These are phyloP conservation scores for Drosophila barbarae DNA, from an alignment of 2,888 invertebrate genomes.

Conservation along the genomic window DNA sequence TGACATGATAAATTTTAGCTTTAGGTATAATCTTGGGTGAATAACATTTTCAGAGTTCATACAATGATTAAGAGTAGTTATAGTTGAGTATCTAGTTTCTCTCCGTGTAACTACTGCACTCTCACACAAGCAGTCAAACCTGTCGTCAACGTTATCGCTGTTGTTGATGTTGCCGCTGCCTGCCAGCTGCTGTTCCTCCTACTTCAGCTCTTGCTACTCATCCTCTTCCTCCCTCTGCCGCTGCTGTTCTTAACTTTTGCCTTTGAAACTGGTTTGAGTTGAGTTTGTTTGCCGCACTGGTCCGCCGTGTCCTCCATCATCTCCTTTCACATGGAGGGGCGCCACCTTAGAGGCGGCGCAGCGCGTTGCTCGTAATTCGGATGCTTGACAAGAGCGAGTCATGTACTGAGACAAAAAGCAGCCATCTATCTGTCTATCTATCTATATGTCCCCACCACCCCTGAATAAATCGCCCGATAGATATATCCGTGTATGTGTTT, in stretches of 20 bases:
- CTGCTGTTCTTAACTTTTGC: constrained; percentile 52
- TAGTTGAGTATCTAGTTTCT: not conserved
- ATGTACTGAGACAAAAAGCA: constrained; percentile 46
- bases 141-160: constrained; percentile 47
- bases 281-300: constrained; percentile 50
- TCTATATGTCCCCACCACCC: constrained; percentile 9
- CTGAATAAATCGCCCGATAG: constrained; percentile 25
- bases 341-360: constrained; percentile 26
- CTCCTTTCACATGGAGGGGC: constrained; percentile 20
- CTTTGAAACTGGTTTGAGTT: constrained; percentile 64
- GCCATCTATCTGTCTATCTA: constrained; percentile 30
- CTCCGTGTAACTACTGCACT: constrained; percentile 18
- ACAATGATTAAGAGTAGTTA: no score
- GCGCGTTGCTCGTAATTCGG: constrained; percentile 51
- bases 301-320: constrained; percentile 26
- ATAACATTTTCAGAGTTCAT: not conserved
- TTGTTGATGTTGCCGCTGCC: constrained; percentile 41
- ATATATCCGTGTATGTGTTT: constrained; percentile 36
- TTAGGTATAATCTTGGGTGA: no score
- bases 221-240: not conserved
- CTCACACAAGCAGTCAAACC: constrained; percentile 34
- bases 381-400: constrained; percentile 58
- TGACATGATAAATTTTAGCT: no score
- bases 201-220: constrained; percentile 6
- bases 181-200: constrained; percentile 49